Evolutionary conservation across 2,797 vertebrate genomes (phyloP).

Genomic region (Podargus strigoides): DNA sequence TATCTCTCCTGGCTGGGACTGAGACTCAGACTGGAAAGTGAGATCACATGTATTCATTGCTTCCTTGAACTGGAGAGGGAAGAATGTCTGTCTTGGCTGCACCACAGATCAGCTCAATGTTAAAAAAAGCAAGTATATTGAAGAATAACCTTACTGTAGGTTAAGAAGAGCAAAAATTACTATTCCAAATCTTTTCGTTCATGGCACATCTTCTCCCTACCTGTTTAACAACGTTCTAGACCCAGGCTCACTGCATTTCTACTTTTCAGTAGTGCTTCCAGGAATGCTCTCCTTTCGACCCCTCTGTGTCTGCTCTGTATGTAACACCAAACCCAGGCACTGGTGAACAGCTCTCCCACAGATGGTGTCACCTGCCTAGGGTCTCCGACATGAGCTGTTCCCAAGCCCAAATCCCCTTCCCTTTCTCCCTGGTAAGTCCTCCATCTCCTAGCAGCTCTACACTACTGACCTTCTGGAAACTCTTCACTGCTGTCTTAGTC

Average conservation of each 20-base stretch:
- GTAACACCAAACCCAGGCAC: not conserved
- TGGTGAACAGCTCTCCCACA: fast-evolving
- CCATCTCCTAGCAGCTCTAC: not conserved
- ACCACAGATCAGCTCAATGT: not conserved
- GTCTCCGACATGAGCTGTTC: fast-evolving
- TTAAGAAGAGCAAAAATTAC: not conserved
- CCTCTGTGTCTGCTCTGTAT: not conserved
- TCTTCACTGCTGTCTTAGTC: not conserved
- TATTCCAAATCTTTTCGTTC: not conserved
- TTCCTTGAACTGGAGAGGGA: not conserved
- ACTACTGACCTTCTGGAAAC: not conserved
- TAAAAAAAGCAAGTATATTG: not conserved
- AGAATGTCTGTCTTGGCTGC: not conserved
- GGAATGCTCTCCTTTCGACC: not conserved
- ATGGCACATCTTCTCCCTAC: not conserved
- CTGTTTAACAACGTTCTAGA: not conserved
- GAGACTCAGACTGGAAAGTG: not conserved
- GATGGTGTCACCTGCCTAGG: no score
- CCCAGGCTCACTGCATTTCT: not conserved
- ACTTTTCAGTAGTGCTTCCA: not conserved
- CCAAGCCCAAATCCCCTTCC: not conserved
- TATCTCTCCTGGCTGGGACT: not conserved
- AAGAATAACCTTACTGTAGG: not conserved
- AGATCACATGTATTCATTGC: not conserved
- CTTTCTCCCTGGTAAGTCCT: not conserved